Evolutionary conservation across 2,113 vertebrate genomes (phyloP), one percentile per base, ranked within the genome.

Genomic region (Oplegnathus fasciatus): DNA sequence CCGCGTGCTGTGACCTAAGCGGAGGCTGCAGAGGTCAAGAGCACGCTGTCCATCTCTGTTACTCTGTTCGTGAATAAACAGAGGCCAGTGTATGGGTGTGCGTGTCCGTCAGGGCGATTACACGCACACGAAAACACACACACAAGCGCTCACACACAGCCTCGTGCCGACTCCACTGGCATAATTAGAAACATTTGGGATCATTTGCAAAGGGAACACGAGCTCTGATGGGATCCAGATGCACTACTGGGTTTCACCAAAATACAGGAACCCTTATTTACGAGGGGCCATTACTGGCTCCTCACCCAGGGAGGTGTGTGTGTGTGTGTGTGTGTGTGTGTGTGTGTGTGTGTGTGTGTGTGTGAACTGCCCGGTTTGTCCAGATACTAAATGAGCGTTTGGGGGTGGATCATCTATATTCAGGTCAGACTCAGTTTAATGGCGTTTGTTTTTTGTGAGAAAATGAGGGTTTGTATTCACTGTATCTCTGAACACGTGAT

Each of bases 171-270:
- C 89, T 94, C 86, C 82, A 71, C 82, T 90, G 86, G 92, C 86
- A 90, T 95, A 95, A 95, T 94, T 93, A 93, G 92, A 95, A 95
- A 94, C 94, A 96, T 94, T 95, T 92, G 90, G 91, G 92, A 93
- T 95, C 94, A 93, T 95, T 95, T 94, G 93, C 92, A 91, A 86
- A 90, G 85, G 88, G 88, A 94, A 93, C 93, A 93, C 86, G 69
- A 88, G 83, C 85, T 71, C 82, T 95, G 95, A 95, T 95, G 94
- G 89, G 90, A 93, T 88, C 94, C 95, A 96, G 94, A 94, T 95
- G 95, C 82, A 93, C 88, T 85, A 84, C 84, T 83, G 87, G 75
- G 83, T 94, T 93, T 94, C 82, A 86, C 81, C 66, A 62, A 92
- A 92, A 93, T 94, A 92, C 92, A 95, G 91, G 89, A 93, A 89